phyloP scores from a whole-genome alignment of 64 coral and sea anemone species.

The Montipora foliosa region DNA sequence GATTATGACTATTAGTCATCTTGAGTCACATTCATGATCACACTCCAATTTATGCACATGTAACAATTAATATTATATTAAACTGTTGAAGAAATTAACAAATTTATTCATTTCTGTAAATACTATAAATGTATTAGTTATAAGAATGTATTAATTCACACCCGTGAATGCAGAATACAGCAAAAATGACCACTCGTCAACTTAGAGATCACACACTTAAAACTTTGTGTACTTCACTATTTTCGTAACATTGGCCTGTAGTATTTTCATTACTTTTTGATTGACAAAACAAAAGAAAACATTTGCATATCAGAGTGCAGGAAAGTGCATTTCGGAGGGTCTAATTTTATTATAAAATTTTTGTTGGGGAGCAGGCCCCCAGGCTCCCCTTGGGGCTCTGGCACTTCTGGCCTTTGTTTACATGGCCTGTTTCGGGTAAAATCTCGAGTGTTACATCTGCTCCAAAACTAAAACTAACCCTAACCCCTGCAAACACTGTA shows the following conservation, averaged over 20 bases:
- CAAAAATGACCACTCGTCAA: background rate
- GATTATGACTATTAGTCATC: background rate
- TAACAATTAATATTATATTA: constrained; percentile 1
- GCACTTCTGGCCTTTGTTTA: background rate
- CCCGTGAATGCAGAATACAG: background rate
- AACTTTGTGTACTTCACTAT: background rate
- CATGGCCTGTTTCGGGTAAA: background rate
- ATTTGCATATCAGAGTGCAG: constrained; percentile 24
- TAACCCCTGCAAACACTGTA: background rate
- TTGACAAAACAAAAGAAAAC: constrained; percentile 15
- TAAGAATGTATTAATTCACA: background rate
- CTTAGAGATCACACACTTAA: background rate
- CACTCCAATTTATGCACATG: background rate
- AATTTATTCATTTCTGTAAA: constrained; percentile 18
- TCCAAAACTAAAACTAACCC: constrained; percentile 7
- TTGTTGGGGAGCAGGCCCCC: constrained; percentile 31
- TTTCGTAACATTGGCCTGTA: background rate
- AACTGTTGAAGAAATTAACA: background rate
- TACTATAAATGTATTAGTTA: background rate
- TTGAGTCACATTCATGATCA: background rate
- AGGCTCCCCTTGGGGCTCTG: background rate
- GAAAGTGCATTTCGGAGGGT: constrained; percentile 41
- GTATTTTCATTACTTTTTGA: constrained; percentile 16
- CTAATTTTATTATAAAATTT: constrained; percentile 8
- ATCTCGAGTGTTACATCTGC: background rate